phyloP scores from a whole-genome alignment of 2,888 invertebrate species.

The Ligdia adustata region DNA sequence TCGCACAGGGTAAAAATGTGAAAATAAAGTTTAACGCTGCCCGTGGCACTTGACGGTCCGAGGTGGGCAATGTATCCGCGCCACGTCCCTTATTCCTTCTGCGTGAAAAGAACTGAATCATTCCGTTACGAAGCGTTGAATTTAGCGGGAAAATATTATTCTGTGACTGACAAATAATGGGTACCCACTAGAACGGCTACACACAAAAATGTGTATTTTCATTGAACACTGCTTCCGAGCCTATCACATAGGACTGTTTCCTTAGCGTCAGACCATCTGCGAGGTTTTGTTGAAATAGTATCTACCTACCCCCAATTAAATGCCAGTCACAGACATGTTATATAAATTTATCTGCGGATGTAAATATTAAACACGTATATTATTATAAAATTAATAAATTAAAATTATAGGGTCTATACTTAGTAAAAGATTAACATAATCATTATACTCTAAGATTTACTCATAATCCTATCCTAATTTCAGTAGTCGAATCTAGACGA shows the following conservation, averaged over 20 bases:
- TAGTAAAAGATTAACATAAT: slow-evolving; percentile 75
- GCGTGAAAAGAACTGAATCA: slow-evolving; percentile 76
- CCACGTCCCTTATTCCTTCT: slow-evolving; percentile 77
- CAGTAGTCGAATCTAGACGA: slow-evolving; percentile 74
- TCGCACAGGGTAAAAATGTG: slow-evolving; percentile 78
- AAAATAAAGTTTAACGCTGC: slow-evolving; percentile 60
- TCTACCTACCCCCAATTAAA: slow-evolving; percentile 56
- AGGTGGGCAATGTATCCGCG: slow-evolving; percentile 60
- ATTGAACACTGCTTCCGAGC: too few species aligned
- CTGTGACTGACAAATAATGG: slow-evolving; percentile 73
- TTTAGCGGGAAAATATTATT: slow-evolving; percentile 57
- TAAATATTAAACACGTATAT: slow-evolving; percentile 79
- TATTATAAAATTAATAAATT: slow-evolving; percentile 70
- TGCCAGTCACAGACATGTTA: slow-evolving; percentile 70
- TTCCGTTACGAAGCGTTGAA: slow-evolving; percentile 67
- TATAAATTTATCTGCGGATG: slow-evolving; percentile 64
- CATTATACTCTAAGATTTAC: slow-evolving; percentile 77
- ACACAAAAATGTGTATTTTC: too few species aligned
- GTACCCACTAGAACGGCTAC: slow-evolving; percentile 24
- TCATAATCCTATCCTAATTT: slow-evolving; percentile 73
- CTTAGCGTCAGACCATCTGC: too few species aligned
- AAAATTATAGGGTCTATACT: slow-evolving; percentile 77
- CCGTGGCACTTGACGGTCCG: slow-evolving; percentile 46
- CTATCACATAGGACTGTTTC: too few species aligned
- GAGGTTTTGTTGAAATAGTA: too few species aligned